phyloP scores from a whole-genome alignment of 2,888 invertebrate species.

The Cordilura impudica region DNA sequence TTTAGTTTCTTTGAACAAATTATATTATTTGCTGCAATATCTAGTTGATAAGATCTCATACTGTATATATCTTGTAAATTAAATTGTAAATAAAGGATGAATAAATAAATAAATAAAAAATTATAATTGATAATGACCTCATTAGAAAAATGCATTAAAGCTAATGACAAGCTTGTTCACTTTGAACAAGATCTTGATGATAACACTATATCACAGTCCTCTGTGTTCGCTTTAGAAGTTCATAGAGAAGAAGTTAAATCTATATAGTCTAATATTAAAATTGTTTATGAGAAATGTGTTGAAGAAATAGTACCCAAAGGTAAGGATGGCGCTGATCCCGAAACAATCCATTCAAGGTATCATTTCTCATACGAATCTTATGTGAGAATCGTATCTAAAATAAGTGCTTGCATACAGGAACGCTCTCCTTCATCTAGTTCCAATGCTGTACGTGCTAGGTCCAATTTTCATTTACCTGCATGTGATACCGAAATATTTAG shows the following conservation, averaged over 20 bases:
- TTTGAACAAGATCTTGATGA: neutral
- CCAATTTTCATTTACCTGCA: neutral
- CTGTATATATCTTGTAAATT: too few relatives aligned
- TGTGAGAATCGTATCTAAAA: neutral
- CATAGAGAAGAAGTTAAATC: neutral
- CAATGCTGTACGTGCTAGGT: neutral
- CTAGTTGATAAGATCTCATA: too few relatives aligned
- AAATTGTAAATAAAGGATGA: too few relatives aligned
- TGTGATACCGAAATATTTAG: neutral
- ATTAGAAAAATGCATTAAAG: neutral
- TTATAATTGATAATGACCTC: too few relatives aligned
- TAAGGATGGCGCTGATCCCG: neutral
- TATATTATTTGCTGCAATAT: too few relatives aligned
- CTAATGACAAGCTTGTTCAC: neutral
- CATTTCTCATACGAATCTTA: neutral
- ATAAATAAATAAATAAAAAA: too few relatives aligned
- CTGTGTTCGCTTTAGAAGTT: neutral
- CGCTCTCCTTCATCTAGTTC: neutral
- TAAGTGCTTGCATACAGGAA: neutral
- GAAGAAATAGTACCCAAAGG: neutral
- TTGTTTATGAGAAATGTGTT: neutral
- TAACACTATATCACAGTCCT: neutral
- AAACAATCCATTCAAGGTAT: neutral
- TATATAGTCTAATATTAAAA: neutral
- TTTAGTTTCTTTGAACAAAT: too few relatives aligned